Conservation (phyloP, 1,140 invertebrate genomes). For the Leptinotarsa texana region DNA sequence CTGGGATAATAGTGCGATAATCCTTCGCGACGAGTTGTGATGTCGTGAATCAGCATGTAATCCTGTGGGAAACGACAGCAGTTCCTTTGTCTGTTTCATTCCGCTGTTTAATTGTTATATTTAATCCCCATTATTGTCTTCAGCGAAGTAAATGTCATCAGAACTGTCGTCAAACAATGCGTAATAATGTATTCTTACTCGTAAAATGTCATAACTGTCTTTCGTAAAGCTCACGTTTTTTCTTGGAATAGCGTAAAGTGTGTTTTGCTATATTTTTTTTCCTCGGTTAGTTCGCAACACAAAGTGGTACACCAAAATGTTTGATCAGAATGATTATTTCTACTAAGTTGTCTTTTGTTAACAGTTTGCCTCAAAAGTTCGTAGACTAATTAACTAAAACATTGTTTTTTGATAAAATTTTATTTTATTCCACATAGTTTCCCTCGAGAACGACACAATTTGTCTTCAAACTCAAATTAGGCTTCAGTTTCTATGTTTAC, state of each 20-base stretch:
- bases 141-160: constrained; percentile 34
- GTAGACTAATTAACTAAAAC: too few species aligned
- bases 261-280: constrained; percentile 30
- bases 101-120: constrained; percentile 53
- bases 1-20: constrained; percentile 28
- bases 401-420: too few species aligned
- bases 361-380: too few species aligned
- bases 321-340: too few species aligned
- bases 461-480: too few species aligned
- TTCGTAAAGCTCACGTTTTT: constrained; percentile 24
- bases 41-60: constrained; percentile 55
- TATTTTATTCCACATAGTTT: too few species aligned
- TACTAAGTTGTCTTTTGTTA: too few species aligned
- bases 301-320: background rate
- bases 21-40: constrained; percentile 28
- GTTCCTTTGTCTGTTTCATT: constrained; percentile 41
- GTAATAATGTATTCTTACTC: constrained; percentile 47
- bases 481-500: too few species aligned
- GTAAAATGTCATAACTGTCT: constrained; percentile 54
- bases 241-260: constrained; percentile 18
- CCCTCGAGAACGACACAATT: too few species aligned
- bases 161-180: constrained; percentile 47
- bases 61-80: constrained; percentile 52
- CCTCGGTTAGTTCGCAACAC: background rate
- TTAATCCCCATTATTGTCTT: constrained; percentile 56